Percentiles rank a stretch among this genome's conserved stretches.
Conservation (phyloP, 2,113 vertebrate species). For the Hypocryptadius cinnamomeus region DNA sequence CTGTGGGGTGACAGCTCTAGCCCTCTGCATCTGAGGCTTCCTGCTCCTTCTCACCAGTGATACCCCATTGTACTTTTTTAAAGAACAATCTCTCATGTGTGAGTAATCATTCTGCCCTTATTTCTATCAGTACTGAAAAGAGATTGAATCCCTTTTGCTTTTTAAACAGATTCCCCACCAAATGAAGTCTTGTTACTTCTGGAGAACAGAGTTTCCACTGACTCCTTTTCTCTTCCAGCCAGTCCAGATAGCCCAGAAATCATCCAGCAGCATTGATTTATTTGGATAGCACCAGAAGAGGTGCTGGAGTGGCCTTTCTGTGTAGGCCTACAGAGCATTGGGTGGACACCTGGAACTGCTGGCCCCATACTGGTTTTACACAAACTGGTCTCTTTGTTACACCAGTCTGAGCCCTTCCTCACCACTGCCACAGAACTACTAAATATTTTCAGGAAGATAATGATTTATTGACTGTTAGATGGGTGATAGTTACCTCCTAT, state of each 20-base stretch:
- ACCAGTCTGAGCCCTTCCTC: not conserved
- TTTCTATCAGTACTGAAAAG: not conserved
- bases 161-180: not conserved
- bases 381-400: not conserved
- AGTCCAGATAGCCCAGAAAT: not conserved
- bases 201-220: not conserved
- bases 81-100: not conserved
- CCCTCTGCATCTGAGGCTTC: not conserved
- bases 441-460: not conserved
- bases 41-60: not conserved
- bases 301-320: not conserved
- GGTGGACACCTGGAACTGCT: not conserved
- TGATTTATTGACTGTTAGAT: not conserved
- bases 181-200: not conserved
- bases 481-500: not conserved
- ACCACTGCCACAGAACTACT: not conserved
- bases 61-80: not conserved
- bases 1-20: not conserved
- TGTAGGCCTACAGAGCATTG: accelerated
- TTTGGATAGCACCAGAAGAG: not conserved
- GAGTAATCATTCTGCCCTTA: not conserved
- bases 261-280: not conserved
- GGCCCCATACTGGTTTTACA: not conserved
- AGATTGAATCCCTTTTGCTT: not conserved
- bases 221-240: not conserved